Base-by-base conservation (phyloP, 2,797 vertebrate species). In the Sebastes dallii region DNA sequence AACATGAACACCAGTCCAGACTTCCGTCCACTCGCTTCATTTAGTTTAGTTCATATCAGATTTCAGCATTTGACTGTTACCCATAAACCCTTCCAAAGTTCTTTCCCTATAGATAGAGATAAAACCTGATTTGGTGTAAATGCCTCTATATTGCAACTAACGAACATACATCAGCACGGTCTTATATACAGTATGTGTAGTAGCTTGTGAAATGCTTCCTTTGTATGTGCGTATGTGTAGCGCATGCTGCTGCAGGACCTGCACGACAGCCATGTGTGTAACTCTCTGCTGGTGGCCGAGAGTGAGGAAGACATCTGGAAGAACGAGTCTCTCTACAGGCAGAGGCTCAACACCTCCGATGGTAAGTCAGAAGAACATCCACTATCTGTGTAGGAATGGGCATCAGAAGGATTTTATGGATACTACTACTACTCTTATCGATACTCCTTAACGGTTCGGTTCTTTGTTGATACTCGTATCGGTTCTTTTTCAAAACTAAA, bases 281-380 rank as follows among this genome's bases (percentile, higher is more conserved):
- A 99, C 92, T 97, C 97, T 7, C 95, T 99, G 39, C 94, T 99
- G 93, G 98, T 99, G 83, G 99, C 98, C 8, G 99, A 99, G 94
- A 99, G 98, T 5, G 99, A 99, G 78, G 99, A 99, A 81, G 98
- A 99, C 83, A 97, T 99, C 91, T 99, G 99, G 99, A 99, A 99
- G 93, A 98, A 95, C 0, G 99, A 99, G 93, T 97, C 96, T 0
- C 95, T 96, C 14, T 99, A 97, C 86, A 96, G 95, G 76, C 97
- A 97, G 80, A 95, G 89, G 8, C 92, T 94, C 22, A 94, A 97
- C 82, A 91, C 95, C 56, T 96, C 96, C 0, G 99, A 99, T 2
- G 99, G 99, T 99, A 9, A 74, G 83, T 72, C 22, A 68, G 12
- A 6, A 12, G 16, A 5, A 18, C 27, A 32, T 13, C 10, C 16